These are phyloP conservation scores for Xanthia icteritia DNA, from an alignment of 2,888 invertebrate genomes.

Conservation along the genomic window DNA sequence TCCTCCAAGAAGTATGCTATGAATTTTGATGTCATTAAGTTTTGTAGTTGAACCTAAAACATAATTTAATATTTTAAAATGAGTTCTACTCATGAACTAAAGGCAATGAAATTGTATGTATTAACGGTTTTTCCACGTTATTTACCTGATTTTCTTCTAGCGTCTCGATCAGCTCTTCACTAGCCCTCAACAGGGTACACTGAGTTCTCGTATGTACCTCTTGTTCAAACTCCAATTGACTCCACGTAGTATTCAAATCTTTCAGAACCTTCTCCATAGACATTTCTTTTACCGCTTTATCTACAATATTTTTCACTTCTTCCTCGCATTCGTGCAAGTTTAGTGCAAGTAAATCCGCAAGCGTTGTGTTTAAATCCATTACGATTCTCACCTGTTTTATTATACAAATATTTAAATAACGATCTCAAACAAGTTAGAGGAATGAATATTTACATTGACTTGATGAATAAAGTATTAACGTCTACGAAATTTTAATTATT, in stretches of 20 bases:
- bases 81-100: not conserved
- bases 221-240: conserved; percentile 97
- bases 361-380: conserved; percentile 97
- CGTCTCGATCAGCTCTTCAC: conserved; percentile 98
- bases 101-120: too few relatives aligned
- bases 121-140: not conserved
- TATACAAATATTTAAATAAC: conserved; percentile 13
- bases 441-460: conserved; percentile 24
- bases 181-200: conserved; percentile 96
- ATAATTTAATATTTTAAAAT: not conserved
- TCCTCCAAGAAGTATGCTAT: conserved; percentile 98
- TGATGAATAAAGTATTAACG: not conserved
- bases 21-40: conserved; percentile 98
- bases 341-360: conserved; percentile 96
- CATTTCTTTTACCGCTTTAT: conserved; percentile 99
- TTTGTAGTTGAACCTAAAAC: conserved; percentile 96
- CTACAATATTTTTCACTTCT: conserved; percentile 99
- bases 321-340: conserved; percentile 99
- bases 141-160: conserved; percentile 98
- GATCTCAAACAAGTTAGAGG: not conserved
- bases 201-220: conserved; percentile 96
- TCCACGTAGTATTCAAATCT: conserved; percentile 97
- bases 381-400: conserved; percentile 95
- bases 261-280: conserved; percentile 98
- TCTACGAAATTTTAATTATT: conserved; percentile 21